Conservation (phyloP, 2,888 invertebrate species). For the Drosophila multiciliata region DNA sequence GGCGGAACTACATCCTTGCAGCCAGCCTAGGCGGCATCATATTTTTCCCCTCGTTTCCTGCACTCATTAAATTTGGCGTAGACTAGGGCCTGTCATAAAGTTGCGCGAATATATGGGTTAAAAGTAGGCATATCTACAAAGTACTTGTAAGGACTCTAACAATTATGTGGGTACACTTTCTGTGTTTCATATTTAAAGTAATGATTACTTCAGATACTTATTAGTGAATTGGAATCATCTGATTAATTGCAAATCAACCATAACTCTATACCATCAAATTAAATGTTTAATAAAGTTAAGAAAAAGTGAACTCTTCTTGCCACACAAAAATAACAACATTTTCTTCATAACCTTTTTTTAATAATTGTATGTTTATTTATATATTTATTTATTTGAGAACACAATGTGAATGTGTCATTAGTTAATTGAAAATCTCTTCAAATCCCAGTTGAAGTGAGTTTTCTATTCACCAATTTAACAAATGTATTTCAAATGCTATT, state of each 20-base stretch:
- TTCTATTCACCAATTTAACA: conserved; percentile 63
- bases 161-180: not conserved
- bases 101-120: not conserved
- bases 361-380: not conserved
- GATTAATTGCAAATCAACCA: not conserved
- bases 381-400: not conserved
- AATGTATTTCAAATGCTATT: conserved; percentile 62
- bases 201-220: not conserved
- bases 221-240: not conserved
- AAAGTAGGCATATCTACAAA: not conserved
- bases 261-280: not conserved
- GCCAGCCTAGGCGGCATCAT: conserved; percentile 12
- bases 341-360: not conserved
- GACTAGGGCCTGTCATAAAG: conserved; percentile 5
- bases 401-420: conserved; percentile 5
- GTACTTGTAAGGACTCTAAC: not conserved
- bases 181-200: not conserved
- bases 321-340: not conserved
- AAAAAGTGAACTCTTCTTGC: not conserved
- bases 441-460: conserved; percentile 21
- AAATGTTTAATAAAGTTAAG: not conserved
- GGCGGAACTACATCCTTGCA: conserved; percentile 11
- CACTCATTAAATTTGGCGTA: not conserved
- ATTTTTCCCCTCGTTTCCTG: conserved; percentile 1
- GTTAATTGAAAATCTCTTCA: conserved; percentile 21